phyloP scores from a whole-genome alignment of 2,797 vertebrate species.

The Rallus crepitans region DNA sequence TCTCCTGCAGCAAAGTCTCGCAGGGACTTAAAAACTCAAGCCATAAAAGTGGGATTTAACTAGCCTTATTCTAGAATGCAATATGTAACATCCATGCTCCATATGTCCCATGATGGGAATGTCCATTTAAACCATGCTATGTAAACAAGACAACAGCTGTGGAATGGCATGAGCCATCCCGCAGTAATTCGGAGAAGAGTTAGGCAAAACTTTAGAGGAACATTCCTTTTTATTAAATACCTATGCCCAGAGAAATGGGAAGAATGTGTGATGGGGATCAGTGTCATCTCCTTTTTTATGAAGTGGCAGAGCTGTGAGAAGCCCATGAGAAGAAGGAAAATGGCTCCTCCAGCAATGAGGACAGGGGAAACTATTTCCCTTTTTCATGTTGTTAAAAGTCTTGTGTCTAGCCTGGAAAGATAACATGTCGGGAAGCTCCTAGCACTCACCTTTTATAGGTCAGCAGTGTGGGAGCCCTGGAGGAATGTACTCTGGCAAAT shows the following conservation, averaged over 20 bases:
- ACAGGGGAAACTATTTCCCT: neutral
- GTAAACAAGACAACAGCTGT: slow-evolving; percentile 79
- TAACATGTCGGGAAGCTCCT: neutral
- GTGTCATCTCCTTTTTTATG: neutral
- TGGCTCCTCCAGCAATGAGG: neutral
- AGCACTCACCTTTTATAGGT: slow-evolving; percentile 44
- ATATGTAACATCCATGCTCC: slow-evolving; percentile 53
- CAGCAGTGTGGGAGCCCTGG: slow-evolving; percentile 1
- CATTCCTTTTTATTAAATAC: slow-evolving; percentile 52
- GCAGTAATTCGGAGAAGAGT: slow-evolving; percentile 30
- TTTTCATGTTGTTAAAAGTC: neutral
- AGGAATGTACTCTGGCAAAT: slow-evolving; percentile 52
- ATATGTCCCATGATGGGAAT: slow-evolving; percentile 49
- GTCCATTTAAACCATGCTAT: slow-evolving; percentile 69
- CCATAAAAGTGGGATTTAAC: slow-evolving; percentile 78
- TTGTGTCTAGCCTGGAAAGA: neutral
- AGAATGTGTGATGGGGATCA: neutral
- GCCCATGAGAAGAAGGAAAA: neutral
- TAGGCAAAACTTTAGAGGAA: slow-evolving; percentile 62
- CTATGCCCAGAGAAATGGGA: slow-evolving; percentile 39
- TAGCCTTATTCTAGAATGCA: slow-evolving; percentile 72
- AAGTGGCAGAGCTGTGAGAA: neutral
- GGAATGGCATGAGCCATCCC: slow-evolving; percentile 15
- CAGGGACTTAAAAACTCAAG: slow-evolving; percentile 74
- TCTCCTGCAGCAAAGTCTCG: slow-evolving; percentile 72